These are phyloP conservation scores for Sula dactylatra DNA, from an alignment of 2,113 vertebrate species.

Conservation along the genomic window DNA sequence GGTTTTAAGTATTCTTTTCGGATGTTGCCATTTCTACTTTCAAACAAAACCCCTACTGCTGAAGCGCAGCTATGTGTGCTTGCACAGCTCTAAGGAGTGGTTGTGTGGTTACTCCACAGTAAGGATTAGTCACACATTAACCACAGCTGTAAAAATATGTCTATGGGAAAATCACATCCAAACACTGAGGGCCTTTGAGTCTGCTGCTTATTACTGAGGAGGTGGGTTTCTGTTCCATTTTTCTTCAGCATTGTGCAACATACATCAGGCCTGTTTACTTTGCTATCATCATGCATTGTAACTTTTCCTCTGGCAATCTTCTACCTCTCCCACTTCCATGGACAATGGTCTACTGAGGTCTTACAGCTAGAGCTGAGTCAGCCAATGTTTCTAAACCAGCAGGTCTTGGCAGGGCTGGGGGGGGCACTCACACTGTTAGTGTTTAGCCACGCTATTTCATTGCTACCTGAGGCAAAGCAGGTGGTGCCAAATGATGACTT, in stretches of 20 bases:
- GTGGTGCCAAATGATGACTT: not conserved
- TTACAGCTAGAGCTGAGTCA: not conserved
- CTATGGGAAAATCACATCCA: conserved; percentile 36
- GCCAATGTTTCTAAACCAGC: not conserved
- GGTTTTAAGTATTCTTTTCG: not conserved
- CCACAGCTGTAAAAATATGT: conserved; percentile 65
- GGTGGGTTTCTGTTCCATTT: conserved; percentile 16
- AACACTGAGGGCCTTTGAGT: not conserved
- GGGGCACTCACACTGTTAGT: not conserved
- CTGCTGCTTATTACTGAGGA: not conserved
- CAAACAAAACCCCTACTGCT: not conserved
- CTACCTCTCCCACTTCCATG: not conserved
- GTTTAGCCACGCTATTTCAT: not conserved
- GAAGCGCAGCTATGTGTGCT: not conserved
- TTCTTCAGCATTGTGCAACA: not conserved
- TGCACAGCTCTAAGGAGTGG: conserved; percentile 34
- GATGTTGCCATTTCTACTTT: not conserved
- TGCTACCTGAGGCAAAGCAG: not conserved
- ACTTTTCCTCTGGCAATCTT: not conserved
- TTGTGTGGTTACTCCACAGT: conserved; percentile 37
- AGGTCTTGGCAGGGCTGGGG: not conserved
- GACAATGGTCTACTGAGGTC: not conserved
- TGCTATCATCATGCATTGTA: not conserved
- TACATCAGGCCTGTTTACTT: not conserved
- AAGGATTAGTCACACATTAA: conserved; percentile 71